Percentiles rank a stretch among this genome's conserved stretches.
phyloP scores from a whole-genome alignment of 1,140 invertebrate species.

The Reticulitermes speratus region DNA sequence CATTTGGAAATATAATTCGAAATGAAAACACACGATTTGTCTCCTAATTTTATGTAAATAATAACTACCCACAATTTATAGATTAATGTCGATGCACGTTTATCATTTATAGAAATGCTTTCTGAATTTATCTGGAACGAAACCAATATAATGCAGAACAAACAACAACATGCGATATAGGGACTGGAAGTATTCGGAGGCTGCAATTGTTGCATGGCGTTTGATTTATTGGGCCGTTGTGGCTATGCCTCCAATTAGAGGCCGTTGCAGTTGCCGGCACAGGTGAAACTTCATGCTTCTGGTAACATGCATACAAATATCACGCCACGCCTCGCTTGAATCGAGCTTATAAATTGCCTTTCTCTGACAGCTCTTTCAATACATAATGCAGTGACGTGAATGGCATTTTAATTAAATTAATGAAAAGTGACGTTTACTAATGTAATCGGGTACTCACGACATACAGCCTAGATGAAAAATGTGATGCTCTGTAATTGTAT shows the following conservation, averaged over 20 bases:
- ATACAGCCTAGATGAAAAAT: too few species aligned
- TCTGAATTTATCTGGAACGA: too few species aligned
- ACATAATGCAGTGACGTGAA: background rate
- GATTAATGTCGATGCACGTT: too few species aligned
- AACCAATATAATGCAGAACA: too few species aligned
- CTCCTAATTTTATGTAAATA: too few species aligned
- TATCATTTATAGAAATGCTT: too few species aligned
- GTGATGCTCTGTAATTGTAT: background rate
- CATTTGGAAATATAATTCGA: too few species aligned
- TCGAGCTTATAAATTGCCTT: background rate
- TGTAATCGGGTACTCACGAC: too few species aligned
- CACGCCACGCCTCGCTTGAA: background rate
- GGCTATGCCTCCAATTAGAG: background rate
- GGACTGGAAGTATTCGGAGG: background rate
- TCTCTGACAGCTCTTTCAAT: background rate
- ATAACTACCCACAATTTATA: too few species aligned
- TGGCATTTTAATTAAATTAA: conserved; percentile 7
- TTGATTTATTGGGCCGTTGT: background rate
- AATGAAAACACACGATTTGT: too few species aligned
- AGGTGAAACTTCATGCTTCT: background rate
- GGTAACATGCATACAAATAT: background rate
- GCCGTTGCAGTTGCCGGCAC: background rate
- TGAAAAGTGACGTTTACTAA: background rate
- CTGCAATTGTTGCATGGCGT: background rate
- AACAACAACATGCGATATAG: too few species aligned